Evolutionary conservation across 2,888 invertebrate genomes (phyloP), one percentile per base, ranked within the genome.

Genomic region (Lepidochrysops patricia): DNA sequence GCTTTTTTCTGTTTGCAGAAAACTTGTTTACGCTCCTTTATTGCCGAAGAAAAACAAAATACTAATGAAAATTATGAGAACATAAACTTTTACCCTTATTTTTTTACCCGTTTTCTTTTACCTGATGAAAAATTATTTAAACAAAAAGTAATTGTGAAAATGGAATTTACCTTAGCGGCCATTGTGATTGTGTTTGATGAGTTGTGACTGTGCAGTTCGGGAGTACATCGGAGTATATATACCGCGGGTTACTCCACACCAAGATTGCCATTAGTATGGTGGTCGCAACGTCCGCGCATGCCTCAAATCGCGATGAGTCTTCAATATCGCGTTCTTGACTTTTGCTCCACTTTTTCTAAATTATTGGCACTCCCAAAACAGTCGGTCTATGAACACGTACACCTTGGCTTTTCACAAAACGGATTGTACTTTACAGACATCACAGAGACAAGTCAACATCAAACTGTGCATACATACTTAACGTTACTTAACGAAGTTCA

Each of bases 241-340:
- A 85, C 68, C 69, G 61, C 68, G 67, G 64, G 85, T 87, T 88
- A 82, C 86, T 82, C 83, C 81, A 61, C 64, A 64, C 76, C 84
- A 84, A 84, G 83, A 79, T 77, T 79, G 72, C 75, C 75, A 73
- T 86, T 84, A 80, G 86, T 84, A 86, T 86, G 83, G 75, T 80
- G 66, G 72, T 75, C 77, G 83, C 82, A 78, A 80, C 79, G 77
- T 74, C 77, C 70, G 79, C 74, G 84, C 86, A 87, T 85, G 87
- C 77, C 72, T 72, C 86, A 76, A 85, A 87, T 86, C 82, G 77
- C 70, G 82, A 87, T 87, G 86, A 87, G 84, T 74, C 81, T 74
- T 86, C 82, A 80, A 75, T 82, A 85, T 83, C 80, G 72, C 71
- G 79, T 76, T 78, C 80, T 86, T 85, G 84, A 85, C 75, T 80